phyloP scores from a whole-genome alignment of 2,113 vertebrate species.

The Syngnathus typhle region DNA sequence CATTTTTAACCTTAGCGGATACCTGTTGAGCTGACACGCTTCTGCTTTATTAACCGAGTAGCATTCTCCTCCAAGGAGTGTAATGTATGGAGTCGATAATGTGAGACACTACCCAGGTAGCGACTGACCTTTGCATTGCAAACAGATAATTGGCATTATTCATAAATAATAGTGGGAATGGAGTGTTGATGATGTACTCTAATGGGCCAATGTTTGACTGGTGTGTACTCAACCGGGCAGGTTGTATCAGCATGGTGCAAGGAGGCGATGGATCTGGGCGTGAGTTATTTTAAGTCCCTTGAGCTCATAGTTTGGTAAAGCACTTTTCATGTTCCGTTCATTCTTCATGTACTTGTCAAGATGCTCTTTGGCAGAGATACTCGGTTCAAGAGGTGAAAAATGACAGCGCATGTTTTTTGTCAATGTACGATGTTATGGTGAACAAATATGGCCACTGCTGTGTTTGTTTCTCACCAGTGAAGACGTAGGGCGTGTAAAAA shows the following conservation, averaged over 20 bases:
- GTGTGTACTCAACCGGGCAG: too few species aligned
- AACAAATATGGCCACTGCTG: neutral
- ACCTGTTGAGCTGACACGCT: conserved; percentile 11
- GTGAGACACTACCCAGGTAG: too few species aligned
- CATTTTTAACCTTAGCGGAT: conserved; percentile 39
- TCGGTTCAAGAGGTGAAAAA: conserved; percentile 11
- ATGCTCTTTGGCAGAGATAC: conserved; percentile 4
- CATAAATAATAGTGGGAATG: neutral
- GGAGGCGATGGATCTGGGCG: conserved; percentile 39
- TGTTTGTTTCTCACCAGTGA: conserved; percentile 82
- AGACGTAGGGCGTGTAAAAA: conserved; percentile 92
- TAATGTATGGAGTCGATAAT: neutral
- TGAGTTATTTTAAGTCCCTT: conserved; percentile 24
- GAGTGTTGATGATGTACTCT: neutral
- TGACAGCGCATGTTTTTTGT: conserved; percentile 16
- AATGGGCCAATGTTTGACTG: conserved; percentile 6
- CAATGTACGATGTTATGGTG: neutral
- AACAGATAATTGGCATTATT: too few species aligned
- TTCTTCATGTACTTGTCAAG: conserved; percentile 16
- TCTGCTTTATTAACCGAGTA: conserved; percentile 11
- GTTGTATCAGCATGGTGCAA: conserved; percentile 30
- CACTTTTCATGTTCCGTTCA: conserved; percentile 7
- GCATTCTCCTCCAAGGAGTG: neutral
- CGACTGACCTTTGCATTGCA: too few species aligned
- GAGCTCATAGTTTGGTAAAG: conserved; percentile 9